Percentiles rank a stretch among this genome's conserved stretches.
phyloP scores from a whole-genome alignment of 2,113 vertebrate genomes.

The Toxostoma redivivum region DNA sequence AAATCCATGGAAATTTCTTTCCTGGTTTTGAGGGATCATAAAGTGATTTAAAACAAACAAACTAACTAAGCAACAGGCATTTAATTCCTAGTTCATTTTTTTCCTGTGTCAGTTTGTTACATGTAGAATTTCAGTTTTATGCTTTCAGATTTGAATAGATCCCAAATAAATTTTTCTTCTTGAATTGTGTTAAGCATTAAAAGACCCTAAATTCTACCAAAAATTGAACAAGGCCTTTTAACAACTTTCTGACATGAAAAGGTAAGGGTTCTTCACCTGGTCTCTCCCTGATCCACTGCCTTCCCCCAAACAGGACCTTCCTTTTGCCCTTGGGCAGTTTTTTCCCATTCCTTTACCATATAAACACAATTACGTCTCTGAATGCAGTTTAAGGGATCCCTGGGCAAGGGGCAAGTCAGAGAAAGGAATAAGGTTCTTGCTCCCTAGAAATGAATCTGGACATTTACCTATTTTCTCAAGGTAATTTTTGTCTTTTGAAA shows the following conservation, averaged over 20 bases:
- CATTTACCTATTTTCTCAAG: not conserved
- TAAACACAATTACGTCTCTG: not conserved
- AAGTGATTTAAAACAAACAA: not conserved
- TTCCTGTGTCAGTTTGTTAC: not conserved
- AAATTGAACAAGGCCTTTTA: not conserved
- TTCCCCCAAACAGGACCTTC: not conserved
- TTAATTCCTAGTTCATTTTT: not conserved
- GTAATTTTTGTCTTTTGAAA: constrained; percentile 4
- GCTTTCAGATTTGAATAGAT: not conserved
- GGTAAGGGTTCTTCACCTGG: not conserved
- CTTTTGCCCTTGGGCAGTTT: not conserved
- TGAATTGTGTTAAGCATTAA: not conserved
- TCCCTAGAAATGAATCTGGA: not conserved
- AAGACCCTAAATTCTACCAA: not conserved
- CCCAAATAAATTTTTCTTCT: not conserved
- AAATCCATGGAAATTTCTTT: not conserved
- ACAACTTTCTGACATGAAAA: not conserved
- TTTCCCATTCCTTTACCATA: not conserved
- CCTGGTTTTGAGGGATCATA: not conserved
- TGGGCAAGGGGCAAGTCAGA: not conserved
- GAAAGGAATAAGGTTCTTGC: not conserved
- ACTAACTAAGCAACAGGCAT: not conserved
- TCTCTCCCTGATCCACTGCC: not conserved
- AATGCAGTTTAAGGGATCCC: not conserved
- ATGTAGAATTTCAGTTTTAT: not conserved